Percentiles rank a stretch among this genome's conserved stretches.
phyloP scores from a whole-genome alignment of 2,888 invertebrate genomes.

The Sinohyriopsis cumingii region DNA sequence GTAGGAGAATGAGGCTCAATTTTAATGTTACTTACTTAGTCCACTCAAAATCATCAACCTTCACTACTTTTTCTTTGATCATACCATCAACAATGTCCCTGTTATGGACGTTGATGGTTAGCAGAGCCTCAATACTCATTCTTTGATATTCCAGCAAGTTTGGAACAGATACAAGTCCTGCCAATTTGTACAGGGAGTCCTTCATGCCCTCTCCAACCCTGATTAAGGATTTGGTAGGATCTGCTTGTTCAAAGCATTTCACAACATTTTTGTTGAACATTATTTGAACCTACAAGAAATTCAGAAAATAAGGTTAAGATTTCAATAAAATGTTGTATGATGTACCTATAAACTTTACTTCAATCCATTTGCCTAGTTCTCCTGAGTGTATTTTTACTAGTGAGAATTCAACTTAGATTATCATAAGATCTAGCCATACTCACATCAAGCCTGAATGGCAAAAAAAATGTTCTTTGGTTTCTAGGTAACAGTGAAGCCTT shows the following conservation, averaged over 20 bases:
- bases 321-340: not conserved
- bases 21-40: constrained; percentile 54
- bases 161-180: constrained; percentile 61
- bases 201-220: constrained; percentile 58
- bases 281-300: constrained; percentile 64
- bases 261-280: constrained; percentile 69
- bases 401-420: too few species aligned
- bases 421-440: too few species aligned
- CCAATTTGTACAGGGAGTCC: constrained; percentile 59
- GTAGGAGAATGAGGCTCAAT: too few species aligned
- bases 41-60: constrained; percentile 70
- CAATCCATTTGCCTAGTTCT: too few species aligned
- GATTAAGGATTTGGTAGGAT: constrained; percentile 47
- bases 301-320: constrained; percentile 2
- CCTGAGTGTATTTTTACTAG: too few species aligned
- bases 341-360: too few species aligned
- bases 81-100: constrained; percentile 67
- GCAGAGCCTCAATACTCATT: constrained; percentile 69
- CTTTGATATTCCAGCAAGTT: constrained; percentile 60
- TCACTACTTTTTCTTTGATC: constrained; percentile 60
- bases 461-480: too few species aligned
- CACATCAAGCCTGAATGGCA: too few species aligned
- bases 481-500: too few species aligned
- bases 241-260: constrained; percentile 52
- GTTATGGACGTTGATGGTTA: constrained; percentile 71